These are phyloP conservation scores for Theropithecus gelada DNA, from an alignment of 2,113 vertebrate genomes.

Conservation along the genomic window DNA sequence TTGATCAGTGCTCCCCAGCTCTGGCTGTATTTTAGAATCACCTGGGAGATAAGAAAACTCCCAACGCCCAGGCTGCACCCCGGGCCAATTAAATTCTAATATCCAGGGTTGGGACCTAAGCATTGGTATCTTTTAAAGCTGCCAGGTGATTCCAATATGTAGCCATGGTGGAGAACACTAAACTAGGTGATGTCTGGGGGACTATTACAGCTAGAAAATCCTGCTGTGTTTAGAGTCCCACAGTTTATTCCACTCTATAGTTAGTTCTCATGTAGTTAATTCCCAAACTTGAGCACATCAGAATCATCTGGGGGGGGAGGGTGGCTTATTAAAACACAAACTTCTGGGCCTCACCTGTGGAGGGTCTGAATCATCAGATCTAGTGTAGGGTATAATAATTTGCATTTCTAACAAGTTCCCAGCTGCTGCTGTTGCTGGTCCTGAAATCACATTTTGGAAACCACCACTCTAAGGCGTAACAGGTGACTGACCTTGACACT, in stretches of 20 bases:
- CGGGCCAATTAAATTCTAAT: background rate
- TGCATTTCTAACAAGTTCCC: background rate
- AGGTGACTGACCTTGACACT: background rate
- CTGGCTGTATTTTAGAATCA: background rate
- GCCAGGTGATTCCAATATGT: background rate
- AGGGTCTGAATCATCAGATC: background rate
- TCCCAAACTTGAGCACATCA: background rate
- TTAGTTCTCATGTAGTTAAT: background rate
- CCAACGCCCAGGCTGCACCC: accelerated
- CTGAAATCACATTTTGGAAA: background rate
- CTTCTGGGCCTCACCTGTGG: background rate
- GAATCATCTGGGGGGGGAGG: background rate
- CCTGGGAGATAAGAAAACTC: background rate
- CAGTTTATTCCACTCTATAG: background rate
- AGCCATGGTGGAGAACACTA: too few relatives aligned
- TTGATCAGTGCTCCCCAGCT: background rate
- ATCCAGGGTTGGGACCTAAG: background rate
- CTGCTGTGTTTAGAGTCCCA: background rate
- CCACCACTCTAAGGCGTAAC: background rate
- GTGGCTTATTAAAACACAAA: background rate
- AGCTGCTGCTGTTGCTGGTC: background rate
- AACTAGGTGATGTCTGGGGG: background rate
- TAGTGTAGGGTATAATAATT: background rate
- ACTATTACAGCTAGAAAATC: background rate
- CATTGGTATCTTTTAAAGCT: background rate